Conservation (phyloP, 2,888 invertebrate species). For the Drosophila tanythrix region DNA sequence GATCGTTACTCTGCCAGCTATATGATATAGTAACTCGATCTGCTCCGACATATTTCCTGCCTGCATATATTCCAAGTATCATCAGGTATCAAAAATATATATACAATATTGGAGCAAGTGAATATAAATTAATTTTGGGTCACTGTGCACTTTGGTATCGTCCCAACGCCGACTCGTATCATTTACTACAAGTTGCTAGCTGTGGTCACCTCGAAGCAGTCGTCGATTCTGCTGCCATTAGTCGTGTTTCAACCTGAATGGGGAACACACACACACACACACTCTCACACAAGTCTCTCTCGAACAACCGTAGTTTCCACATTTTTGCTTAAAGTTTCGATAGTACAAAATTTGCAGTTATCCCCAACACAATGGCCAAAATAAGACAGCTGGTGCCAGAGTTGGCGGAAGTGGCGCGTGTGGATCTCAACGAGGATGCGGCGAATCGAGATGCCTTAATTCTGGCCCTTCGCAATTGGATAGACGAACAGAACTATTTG, state of each 20-base stretch:
- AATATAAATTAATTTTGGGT: not conserved
- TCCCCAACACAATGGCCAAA: slow-evolving; percentile 64
- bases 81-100: too few relatives aligned
- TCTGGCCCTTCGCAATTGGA: slow-evolving; percentile 85
- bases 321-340: slow-evolving; percentile 35
- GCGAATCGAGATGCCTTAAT: slow-evolving; percentile 83
- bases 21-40: not conserved
- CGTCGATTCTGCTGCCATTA: slow-evolving; percentile 53
- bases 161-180: slow-evolving; percentile 10
- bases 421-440: slow-evolving; percentile 85
- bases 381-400: slow-evolving; percentile 77
- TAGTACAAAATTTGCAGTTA: slow-evolving; percentile 42
- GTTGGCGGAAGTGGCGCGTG: slow-evolving; percentile 83
- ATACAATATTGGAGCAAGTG: not conserved
- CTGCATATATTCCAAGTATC: not conserved
- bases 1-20: not conserved
- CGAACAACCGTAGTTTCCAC: not conserved
- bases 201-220: slow-evolving; percentile 38
- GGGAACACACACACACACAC: slow-evolving; percentile 42
- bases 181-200: slow-evolving; percentile 1
- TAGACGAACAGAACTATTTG: slow-evolving; percentile 86
- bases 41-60: not conserved
- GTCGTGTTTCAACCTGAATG: slow-evolving; percentile 52
- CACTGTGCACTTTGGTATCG: slow-evolving; percentile 38
- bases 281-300: slow-evolving; percentile 24